Evolutionary conservation across 2,113 vertebrate genomes (phyloP), one percentile per base, ranked within the genome.

Genomic region (Phoxinus phoxinus): DNA sequence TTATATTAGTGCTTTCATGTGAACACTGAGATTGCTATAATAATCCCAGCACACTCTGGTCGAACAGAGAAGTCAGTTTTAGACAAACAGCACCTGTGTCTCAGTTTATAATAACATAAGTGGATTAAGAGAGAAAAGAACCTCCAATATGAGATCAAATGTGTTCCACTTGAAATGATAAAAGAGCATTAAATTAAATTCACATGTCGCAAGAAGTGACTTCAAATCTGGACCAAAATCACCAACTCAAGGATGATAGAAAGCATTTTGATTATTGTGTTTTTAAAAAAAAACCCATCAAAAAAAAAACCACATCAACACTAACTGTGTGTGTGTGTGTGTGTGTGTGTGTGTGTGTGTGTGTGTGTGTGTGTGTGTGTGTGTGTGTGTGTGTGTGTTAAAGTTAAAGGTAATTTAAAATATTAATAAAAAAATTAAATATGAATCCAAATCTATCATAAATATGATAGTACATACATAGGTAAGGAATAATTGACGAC

Each of bases 31-130:
- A 35, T 32, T 9, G 63, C 63, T 67, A 7, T 32, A 23, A 74
- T 6, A 48, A 19, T 58, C 19, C 30, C 27, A 77, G 74, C 17
- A 77, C 19, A 56, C 51, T 51, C 13, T 56, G 48, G 1, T 32
- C 13, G 0, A 46, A 76, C 19, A 32, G 27, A 35, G 19, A 56
- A 35, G 48, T 11, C 30, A 6, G 32, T 59, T 37, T 76, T 41
- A 41, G 75, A 58, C 51, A 78, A 73, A 73, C 71, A 73, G 6
- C 75, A 37, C 30, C 27, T 11, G 51, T 59, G 17, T 78, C 30
- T 78, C 75, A n/a, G 30, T 37, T 21, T 41, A 17, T 44, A 78
- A 58, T n/a, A 41, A 25, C 35, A 61, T 61, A 59, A 61, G 48
- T 77, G 51, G 19, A 77, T 56, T 23, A 41, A 41, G 41, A 27